phyloP scores from a whole-genome alignment of 1,140 invertebrate genomes.

The Panulirus ornatus region DNA sequence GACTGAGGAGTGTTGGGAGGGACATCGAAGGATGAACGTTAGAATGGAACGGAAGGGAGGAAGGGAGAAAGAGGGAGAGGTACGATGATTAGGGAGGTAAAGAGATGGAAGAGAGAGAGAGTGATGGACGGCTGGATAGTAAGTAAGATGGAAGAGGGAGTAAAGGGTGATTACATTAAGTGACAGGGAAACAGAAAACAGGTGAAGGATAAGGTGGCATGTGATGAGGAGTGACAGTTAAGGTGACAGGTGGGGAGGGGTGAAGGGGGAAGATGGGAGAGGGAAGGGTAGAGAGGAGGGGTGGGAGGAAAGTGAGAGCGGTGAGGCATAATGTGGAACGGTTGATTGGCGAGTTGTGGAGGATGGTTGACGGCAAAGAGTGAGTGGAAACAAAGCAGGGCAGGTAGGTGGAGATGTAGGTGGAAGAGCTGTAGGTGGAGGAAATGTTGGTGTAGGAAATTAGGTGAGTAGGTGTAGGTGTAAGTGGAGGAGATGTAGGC shows the following conservation, averaged over 20 bases:
- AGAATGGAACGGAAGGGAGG: not conserved
- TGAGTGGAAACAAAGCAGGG: too few species aligned
- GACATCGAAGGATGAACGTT: not conserved
- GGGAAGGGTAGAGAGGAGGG: conserved; percentile 8
- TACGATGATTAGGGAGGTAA: not conserved
- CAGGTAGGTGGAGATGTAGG: too few species aligned
- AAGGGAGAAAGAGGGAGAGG: not conserved
- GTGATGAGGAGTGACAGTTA: not conserved
- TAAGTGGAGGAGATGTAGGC: too few species aligned
- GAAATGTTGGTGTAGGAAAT: too few species aligned
- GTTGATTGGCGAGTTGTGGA: not conserved
- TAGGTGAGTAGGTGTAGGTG: too few species aligned
- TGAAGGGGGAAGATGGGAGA: not conserved
- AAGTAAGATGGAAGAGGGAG: not conserved
- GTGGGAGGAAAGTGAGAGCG: conserved; percentile 12
- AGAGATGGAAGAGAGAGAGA: not conserved
- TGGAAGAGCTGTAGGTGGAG: too few species aligned
- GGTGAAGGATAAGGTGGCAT: not conserved
- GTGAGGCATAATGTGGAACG: too few species aligned
- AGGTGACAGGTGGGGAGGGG: too few species aligned
- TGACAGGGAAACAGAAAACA: conserved; percentile 31
- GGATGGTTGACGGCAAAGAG: not conserved
- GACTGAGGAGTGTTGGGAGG: not conserved
- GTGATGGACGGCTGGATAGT: not conserved
- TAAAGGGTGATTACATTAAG: not conserved